Evolutionary conservation across 2,797 vertebrate species (phyloP), one percentile per base, ranked within the genome.

Genomic region (Taenioides sp.): DNA sequence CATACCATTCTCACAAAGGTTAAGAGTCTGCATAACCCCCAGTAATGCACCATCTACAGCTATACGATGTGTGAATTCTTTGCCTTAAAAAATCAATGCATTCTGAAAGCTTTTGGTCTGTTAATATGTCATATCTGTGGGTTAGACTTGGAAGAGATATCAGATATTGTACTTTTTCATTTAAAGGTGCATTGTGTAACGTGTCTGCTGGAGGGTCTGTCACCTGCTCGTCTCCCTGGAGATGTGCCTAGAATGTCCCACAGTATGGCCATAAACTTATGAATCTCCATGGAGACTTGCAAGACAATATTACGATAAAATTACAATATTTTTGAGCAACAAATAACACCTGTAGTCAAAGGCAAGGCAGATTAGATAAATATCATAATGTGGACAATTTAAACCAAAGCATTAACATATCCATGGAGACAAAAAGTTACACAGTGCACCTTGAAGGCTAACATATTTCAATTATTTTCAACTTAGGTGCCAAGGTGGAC

Each of bases 61-160:
- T 69, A 65, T 67, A 68, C 2, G 64, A 66, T 66, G 69, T 17
- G n/a, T 58, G 65, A 78, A 43, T 74, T 75, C 57, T 75, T 72
- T 71, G 62, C 67, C 47, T 11, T 1, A 27, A 65, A 50, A 67
- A 86, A 84, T 88, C 77, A 73, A 84, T 83, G 69, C 59, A 69
- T 70, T 80, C 50, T 88, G 86, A 84, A 85, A 87, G 83, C 83
- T 70, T 78, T 70, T 74, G 65, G 62, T 76, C 67, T 77, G 72
- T 55, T 78, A 84, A 77, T 83, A 85, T 80, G 84, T 54, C 74
- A 69, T 49, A 67, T 20, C 37, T 34, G 55, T 67, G 73, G 73
- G 64, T 80, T 73, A 72, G 49, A 52, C 20, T 50, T n/a, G 12
- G 11, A 70, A 61, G 69, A 9, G 31, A 25, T 31, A 18, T 58